Evolutionary conservation across 1,140 invertebrate genomes (phyloP), one percentile per base, ranked within the genome.

Genomic region (Trinorchestia longiramus): DNA sequence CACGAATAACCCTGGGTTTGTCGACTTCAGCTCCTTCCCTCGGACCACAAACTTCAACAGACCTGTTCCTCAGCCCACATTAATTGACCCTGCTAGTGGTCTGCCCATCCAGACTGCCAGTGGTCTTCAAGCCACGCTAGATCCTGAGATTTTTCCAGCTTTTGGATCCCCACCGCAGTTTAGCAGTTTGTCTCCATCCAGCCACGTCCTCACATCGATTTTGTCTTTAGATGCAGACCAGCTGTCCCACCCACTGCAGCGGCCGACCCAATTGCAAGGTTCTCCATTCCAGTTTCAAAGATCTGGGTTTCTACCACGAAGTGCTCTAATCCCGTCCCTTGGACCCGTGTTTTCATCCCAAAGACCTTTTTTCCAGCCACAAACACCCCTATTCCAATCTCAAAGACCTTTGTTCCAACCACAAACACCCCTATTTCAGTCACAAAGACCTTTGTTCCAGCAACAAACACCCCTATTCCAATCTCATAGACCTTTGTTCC

Each of bases 131-230:
- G 17, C 88, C 88, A 42, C 43, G 41, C 3, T 90, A 19, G 88
- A 43, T 41, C 88, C 88, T 42, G 4, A 90, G 3, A 45, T 94
- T 45, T 19, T 94, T 43, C 41, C 92, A 45, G 3, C 92, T 40
- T 47, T 94, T 47, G 92, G 41, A 11, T 43, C 92, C 40, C 92
- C 92, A 40, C 92, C 92, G 43, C 43, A 43, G 43, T 94, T 94
- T 40, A 94, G 19, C 15, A 94, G 43, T 36, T 45, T 94, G 44
- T 15, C 43, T 40, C 92, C 92, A 6, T 23, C 92, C 43, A 47
- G 92, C 92, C 92, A 94, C 44, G 92, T 94, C 17, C 92, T 94
- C 41, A 94, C 43, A 23, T 94, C 92, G 23, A 43, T 94, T 43
- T 45, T 94, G 40, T 42, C 92, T 11, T 40, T 94, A 47, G 92